These are phyloP conservation scores for Neotoxoptera formosana DNA, from an alignment of 1,140 invertebrate species.

Conservation along the genomic window DNA sequence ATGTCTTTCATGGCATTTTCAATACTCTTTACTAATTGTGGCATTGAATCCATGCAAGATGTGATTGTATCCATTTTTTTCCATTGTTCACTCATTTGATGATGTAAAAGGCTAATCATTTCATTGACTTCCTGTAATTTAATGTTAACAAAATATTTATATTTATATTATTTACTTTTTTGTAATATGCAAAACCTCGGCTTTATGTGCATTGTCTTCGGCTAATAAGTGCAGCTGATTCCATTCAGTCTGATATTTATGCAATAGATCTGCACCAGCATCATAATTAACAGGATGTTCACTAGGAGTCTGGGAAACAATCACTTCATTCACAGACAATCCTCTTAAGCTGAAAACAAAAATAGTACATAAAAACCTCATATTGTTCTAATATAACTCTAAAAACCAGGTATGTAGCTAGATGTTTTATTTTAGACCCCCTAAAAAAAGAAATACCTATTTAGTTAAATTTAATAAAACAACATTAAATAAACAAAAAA, in stretches of 20 bases:
- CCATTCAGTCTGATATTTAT: constrained; percentile 73
- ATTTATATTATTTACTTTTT: neutral
- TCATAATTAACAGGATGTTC: constrained; percentile 64
- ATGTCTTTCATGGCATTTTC: constrained; percentile 70
- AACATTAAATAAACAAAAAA: neutral
- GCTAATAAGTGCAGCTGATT: constrained; percentile 70
- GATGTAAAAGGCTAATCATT: constrained; percentile 68
- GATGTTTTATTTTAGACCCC: no score
- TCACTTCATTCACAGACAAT: constrained; percentile 51
- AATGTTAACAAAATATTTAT: constrained; percentile 2
- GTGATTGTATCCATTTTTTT: constrained; percentile 67
- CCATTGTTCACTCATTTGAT: constrained; percentile 68
- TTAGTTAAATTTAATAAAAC: neutral
- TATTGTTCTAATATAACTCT: neutral
- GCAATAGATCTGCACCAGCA: constrained; percentile 69
- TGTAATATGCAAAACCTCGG: constrained; percentile 63
- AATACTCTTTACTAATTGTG: constrained; percentile 69
- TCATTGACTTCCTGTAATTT: constrained; percentile 65
- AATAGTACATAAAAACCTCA: neutral
- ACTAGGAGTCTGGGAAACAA: neutral
- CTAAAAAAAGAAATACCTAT: no score
- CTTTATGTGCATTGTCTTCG: constrained; percentile 71
- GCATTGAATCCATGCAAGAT: constrained; percentile 67
- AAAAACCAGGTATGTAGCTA: neutral
- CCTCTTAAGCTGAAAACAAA: constrained; percentile 49